Conservation (phyloP, 2,797 vertebrate genomes). For the Limnodromus scolopaceus region DNA sequence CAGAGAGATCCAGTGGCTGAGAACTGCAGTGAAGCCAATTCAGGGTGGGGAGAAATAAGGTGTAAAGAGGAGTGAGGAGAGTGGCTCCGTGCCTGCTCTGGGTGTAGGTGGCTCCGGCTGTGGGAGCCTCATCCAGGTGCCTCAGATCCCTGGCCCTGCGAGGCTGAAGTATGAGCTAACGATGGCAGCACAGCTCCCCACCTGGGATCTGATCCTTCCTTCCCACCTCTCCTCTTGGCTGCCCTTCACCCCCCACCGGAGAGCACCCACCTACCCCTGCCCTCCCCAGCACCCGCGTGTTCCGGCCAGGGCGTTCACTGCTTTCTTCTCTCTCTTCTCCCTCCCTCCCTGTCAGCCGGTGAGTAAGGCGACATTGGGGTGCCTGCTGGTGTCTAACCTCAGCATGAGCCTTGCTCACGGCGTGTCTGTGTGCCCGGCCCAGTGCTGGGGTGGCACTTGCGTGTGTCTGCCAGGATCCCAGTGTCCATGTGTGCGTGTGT, state of each 20-base stretch:
- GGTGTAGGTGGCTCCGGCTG: neutral
- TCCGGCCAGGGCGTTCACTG: neutral
- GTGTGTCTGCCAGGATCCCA: neutral
- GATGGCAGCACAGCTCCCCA: neutral
- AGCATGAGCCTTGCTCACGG: slow-evolving; percentile 22
- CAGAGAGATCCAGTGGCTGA: neutral
- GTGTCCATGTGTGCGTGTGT: neutral
- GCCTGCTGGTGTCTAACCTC: slow-evolving; percentile 15
- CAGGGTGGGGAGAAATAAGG: neutral
- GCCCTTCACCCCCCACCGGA: neutral
- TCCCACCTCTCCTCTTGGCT: neutral
- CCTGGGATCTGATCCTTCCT: neutral
- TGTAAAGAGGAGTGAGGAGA: neutral
- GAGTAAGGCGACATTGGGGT: slow-evolving; percentile 74
- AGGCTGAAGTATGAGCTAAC: neutral
- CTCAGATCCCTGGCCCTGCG: accelerated
- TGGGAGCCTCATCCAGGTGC: neutral
- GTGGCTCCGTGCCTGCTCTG: neutral
- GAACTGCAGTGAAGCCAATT: neutral
- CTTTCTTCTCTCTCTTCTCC: slow-evolving; percentile 31
- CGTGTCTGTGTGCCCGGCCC: slow-evolving; percentile 27
- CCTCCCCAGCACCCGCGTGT: neutral
- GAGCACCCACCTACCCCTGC: neutral
- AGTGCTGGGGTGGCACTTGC: neutral
- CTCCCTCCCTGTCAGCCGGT: slow-evolving; percentile 80